phyloP scores from a whole-genome alignment of 2,113 vertebrate species.

The Megaceryle torquata region DNA sequence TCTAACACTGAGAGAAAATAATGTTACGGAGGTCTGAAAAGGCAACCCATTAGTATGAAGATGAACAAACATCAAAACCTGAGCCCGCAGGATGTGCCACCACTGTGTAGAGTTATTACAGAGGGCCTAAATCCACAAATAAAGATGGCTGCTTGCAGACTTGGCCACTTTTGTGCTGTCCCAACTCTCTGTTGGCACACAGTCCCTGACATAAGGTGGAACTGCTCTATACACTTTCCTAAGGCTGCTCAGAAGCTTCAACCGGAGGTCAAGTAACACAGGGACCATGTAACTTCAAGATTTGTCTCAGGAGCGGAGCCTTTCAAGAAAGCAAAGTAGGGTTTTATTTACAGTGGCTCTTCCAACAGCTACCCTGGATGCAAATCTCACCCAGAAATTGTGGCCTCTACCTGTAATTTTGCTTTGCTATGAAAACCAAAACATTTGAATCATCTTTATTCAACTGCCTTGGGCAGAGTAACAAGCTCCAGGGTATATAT shows the following conservation, averaged over 20 bases:
- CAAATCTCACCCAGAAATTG: not conserved
- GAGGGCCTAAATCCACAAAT: not conserved
- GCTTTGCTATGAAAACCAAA: not conserved
- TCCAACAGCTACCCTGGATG: not conserved
- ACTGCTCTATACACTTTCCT: not conserved
- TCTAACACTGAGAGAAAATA: not conserved
- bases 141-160: not conserved
- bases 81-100: not conserved
- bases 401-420: not conserved
- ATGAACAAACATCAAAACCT: not conserved
- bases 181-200: not conserved
- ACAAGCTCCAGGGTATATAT: not conserved
- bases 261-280: not conserved
- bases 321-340: not conserved
- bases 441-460: not conserved
- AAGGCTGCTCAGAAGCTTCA: not conserved
- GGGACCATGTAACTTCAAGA: rapidly evolving
- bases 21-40: not conserved
- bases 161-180: not conserved
- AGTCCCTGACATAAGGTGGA: not conserved
- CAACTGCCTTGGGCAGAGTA: not conserved
- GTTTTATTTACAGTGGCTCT: not conserved
- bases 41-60: not conserved
- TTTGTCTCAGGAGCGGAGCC: not conserved
- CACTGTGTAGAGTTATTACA: not conserved